Evolutionary conservation across 2,888 invertebrate genomes (phyloP), one percentile per base, ranked within the genome.

Genomic region (Megastigmus dorsalis): DNA sequence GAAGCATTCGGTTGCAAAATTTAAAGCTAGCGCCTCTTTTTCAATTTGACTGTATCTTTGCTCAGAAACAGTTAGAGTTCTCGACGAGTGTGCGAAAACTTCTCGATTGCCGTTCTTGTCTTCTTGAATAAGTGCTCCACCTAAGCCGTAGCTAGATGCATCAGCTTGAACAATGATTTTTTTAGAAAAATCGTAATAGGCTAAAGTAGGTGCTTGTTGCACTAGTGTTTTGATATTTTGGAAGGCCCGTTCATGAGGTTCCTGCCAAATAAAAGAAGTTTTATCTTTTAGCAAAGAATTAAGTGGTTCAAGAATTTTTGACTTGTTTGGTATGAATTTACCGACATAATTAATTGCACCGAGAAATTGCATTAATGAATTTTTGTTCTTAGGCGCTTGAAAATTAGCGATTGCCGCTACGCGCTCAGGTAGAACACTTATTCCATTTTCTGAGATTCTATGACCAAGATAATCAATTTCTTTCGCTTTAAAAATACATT

Each of bases 11-110:
- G 81, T 79, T 3, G 84, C 85, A 79, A 81, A 83, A 0, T 80
- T 80, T 0, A 86, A 67, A 7, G 83, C 86, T 7, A 88, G 72
- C 0, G 85, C 82, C 78, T 88, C 86, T 75, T 85, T 86, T 73
- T 88, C 86, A 10, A 87, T 86, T 74, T 84, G n/a, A 20, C 82
- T 78, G 41, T 81, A 83, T 3, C 54, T 71, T 41, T 55, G 60
- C 74, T 85, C 80, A 5, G 80, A 74, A 9, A 67, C 66, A 15
- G 80, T 82, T 33, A 83, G 50, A 1, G 82, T 55, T 67, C 74
- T 79, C n/a, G n/a, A 0, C 80, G 80, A 7, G 77, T 82, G 82
- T 23, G 82, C 81, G 6, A 88, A 82, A 15, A 80, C 60, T 30
- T 81, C 79, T 13, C 62, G 36, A n/a, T n/a, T n/a, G n/a, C n/a